Evolutionary conservation across 2,113 vertebrate genomes (phyloP).

Genomic region (Mohoua ochrocephala): DNA sequence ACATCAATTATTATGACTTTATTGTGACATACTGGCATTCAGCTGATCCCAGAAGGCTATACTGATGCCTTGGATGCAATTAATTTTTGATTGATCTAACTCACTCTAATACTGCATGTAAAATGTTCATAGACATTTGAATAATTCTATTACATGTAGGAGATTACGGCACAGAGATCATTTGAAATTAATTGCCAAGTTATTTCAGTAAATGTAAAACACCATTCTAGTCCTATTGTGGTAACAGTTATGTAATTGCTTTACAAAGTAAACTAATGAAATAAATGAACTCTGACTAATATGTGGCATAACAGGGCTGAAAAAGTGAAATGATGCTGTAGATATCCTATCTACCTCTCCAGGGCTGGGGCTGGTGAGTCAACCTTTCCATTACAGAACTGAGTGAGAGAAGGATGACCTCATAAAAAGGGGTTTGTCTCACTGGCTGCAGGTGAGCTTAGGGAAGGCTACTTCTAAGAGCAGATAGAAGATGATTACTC

Average conservation of each 20-base stretch:
- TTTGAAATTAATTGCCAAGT: conserved; percentile 63
- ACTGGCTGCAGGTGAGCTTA: not conserved
- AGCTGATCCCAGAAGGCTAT: conserved; percentile 55
- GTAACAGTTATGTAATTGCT: conserved; percentile 44
- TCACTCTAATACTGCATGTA: conserved; percentile 40
- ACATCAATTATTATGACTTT: conserved; percentile 65
- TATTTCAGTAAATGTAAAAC: conserved; percentile 57
- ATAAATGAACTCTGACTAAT: conserved; percentile 59
- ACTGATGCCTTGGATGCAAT: conserved; percentile 55
- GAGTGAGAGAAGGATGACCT: not conserved
- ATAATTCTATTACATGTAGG: conserved; percentile 59
- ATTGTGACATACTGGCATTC: conserved; percentile 60
- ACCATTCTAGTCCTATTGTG: conserved; percentile 23
- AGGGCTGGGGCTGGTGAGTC: not conserved
- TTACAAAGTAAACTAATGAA: conserved; percentile 59
- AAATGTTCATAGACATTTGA: conserved; percentile 48
- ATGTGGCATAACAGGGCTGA: not conserved
- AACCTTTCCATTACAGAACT: not conserved
- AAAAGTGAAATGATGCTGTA: not conserved
- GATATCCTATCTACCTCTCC: not conserved
- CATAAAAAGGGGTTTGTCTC: not conserved
- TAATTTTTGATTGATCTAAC: conserved; percentile 66
- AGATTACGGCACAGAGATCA: conserved; percentile 50
- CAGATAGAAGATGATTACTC: not conserved
- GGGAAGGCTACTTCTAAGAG: not conserved